Percentiles rank a stretch among this genome's conserved stretches.
phyloP scores from a whole-genome alignment of 2,113 vertebrate species.

The Poeciliopsis prolifica region DNA sequence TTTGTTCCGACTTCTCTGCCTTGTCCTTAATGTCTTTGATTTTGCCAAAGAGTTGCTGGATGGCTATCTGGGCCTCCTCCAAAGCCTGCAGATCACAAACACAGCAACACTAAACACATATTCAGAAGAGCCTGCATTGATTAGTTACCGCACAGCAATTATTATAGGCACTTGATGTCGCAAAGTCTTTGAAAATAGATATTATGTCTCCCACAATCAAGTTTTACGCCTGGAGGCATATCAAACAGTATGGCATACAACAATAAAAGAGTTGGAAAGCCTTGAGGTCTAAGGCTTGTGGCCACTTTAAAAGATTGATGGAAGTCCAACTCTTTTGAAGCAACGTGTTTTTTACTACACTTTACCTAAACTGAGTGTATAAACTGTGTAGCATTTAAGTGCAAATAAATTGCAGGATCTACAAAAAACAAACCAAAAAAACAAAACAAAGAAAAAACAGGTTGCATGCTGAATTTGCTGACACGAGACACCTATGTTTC shows the following conservation, averaged over 20 bases:
- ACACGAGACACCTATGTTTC: not conserved
- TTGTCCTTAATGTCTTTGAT: conserved; percentile 99
- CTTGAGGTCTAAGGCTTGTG: not conserved
- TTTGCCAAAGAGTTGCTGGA: conserved; percentile 97
- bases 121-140: not conserved
- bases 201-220: not conserved
- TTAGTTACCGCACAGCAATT: not conserved
- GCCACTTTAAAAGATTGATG: not conserved
- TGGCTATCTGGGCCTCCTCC: conserved; percentile 96
- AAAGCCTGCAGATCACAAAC: conserved; percentile 82
- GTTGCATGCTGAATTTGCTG: not conserved
- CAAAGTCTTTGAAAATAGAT: not conserved
- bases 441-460: not conserved
- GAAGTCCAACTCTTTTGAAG: not conserved
- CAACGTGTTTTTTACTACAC: not conserved
- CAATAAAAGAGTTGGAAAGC: not conserved
- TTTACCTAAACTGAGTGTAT: not conserved
- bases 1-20: conserved; percentile 98
- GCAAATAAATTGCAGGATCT: no score
- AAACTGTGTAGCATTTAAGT: not conserved
- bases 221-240: not conserved
- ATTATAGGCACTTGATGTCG: not conserved
- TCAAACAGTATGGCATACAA: not conserved
- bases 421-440: not conserved
- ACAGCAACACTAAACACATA: conserved; percentile 35